Conservation (phyloP, 2,888 invertebrate species). For the Cephus nigrinus region DNA sequence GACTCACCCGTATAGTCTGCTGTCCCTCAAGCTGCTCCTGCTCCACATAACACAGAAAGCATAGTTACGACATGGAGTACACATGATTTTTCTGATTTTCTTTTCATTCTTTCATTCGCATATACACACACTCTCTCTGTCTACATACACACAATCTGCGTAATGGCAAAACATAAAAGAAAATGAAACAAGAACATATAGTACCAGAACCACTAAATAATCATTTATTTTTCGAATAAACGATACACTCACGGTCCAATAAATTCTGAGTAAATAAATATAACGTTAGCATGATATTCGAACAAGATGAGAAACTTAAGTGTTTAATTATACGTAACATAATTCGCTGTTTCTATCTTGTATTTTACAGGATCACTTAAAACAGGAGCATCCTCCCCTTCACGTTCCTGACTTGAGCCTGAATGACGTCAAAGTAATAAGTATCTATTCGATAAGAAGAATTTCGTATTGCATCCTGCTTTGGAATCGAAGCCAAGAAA, state of each 20-base stretch:
- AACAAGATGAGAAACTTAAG: not conserved
- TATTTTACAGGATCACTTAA: not conserved
- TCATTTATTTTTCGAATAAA: conserved; percentile 50
- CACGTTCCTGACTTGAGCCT: not conserved
- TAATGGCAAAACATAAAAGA: conserved; percentile 21
- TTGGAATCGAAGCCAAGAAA: not conserved
- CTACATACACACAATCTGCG: conserved; percentile 28
- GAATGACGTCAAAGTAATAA: not conserved
- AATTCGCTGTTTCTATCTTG: not conserved
- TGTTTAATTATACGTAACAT: not conserved
- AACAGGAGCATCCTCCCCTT: not conserved
- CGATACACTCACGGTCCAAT: conserved; percentile 45
- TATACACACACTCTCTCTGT: not conserved
- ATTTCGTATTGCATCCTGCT: not conserved
- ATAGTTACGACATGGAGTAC: conserved; percentile 43
- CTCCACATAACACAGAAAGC: conserved; percentile 60
- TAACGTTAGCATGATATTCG: conserved; percentile 30
- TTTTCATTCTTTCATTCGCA: conserved; percentile 19
- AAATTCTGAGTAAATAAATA: conserved; percentile 47
- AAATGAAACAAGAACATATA: conserved; percentile 21
- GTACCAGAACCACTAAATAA: conserved; percentile 47
- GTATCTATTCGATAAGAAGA: too few species aligned
- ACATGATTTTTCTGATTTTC: not conserved
- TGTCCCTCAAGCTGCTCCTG: conserved; percentile 92
- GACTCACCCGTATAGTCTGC: conserved; percentile 87